Evolutionary conservation across 2,797 vertebrate genomes (phyloP).

Genomic region (Gila robusta): DNA sequence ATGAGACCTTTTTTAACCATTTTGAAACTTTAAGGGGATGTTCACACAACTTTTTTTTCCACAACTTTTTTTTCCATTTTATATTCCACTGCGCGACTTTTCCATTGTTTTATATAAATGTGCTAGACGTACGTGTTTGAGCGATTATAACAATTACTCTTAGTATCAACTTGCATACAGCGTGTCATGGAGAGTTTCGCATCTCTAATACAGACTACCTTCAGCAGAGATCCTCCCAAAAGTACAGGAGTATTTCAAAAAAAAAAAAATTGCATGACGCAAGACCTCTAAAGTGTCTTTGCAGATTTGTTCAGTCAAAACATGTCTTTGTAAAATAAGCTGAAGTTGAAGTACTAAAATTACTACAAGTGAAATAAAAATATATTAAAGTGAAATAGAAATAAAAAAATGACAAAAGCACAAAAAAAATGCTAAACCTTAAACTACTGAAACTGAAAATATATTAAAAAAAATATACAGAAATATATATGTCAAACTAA

Average conservation of each 20-base stretch:
- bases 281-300: background rate
- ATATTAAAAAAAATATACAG: too few relatives aligned
- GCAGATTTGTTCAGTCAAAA: constrained; percentile 6
- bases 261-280: background rate
- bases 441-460: too few relatives aligned
- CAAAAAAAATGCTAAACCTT: too few relatives aligned
- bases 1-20: background rate
- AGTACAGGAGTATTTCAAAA: background rate
- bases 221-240: constrained; percentile 12
- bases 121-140: background rate
- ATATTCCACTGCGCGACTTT: background rate
- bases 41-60: background rate
- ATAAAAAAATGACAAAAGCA: too few relatives aligned
- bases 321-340: background rate
- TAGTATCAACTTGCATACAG: constrained; percentile 10
- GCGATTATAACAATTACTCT: background rate
- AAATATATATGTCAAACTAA: background rate
- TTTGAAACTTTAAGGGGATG: background rate
- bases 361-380: background rate
- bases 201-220: background rate
- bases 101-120: background rate
- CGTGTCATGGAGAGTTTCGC: background rate
- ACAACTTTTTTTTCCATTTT: too few relatives aligned
- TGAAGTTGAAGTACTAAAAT: background rate
- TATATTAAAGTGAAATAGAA: background rate